A percentile compares a stretch with the other conserved stretches of the same genome.
phyloP scores from a whole-genome alignment of 2,113 vertebrate genomes.

The Poecile atricapillus region DNA sequence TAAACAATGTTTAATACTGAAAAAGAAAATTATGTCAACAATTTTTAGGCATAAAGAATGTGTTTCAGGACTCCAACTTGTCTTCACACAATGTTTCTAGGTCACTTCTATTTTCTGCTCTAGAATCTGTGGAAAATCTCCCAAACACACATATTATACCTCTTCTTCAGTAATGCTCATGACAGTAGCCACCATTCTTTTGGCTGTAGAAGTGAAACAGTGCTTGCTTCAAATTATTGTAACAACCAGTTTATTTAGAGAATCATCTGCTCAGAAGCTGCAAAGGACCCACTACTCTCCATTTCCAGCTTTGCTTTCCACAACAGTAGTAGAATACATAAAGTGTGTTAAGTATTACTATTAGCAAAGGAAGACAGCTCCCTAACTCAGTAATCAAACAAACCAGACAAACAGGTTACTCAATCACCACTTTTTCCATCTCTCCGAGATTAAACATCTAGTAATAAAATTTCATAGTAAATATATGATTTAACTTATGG shows the following conservation, averaged over 20 bases:
- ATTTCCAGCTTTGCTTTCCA: neutral
- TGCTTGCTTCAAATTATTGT: neutral
- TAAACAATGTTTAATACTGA: neutral
- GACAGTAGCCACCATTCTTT: neutral
- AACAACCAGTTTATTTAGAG: neutral
- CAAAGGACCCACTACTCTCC: neutral
- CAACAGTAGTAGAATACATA: neutral
- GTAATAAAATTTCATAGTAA: neutral
- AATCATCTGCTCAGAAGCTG: neutral
- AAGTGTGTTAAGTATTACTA: neutral
- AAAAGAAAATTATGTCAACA: neutral
- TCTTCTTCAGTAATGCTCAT: neutral
- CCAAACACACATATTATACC: neutral
- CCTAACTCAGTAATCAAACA: neutral
- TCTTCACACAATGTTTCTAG: neutral
- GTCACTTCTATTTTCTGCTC: neutral
- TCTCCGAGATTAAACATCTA: neutral
- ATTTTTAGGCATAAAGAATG: neutral
- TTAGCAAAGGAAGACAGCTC: neutral
- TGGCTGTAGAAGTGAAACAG: neutral
- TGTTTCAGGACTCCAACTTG: neutral
- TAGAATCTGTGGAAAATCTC: neutral
- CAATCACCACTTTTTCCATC: neutral
- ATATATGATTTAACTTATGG: fast-evolving
- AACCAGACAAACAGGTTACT: neutral